These are phyloP conservation scores for Sinocyclocheilus anophthalmus DNA, from an alignment of 2,113 vertebrate genomes.

Conservation along the genomic window DNA sequence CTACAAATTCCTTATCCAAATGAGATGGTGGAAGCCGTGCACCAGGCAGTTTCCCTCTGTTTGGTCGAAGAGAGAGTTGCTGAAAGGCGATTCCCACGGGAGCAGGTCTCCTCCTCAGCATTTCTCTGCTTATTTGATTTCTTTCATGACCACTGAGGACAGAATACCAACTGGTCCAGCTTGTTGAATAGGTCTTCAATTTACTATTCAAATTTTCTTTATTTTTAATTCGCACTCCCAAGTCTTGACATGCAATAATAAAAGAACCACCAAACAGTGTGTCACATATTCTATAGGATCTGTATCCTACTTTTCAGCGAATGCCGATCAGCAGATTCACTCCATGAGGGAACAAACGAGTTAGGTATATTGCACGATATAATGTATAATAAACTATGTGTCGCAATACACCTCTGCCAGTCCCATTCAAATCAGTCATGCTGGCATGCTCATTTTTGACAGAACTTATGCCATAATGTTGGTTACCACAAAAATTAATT, in stretches of 20 bases:
- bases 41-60: no score
- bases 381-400: neutral
- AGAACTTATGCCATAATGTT: neutral
- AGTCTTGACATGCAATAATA: neutral
- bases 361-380: neutral
- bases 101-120: no score
- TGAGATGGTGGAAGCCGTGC: neutral
- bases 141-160: no score
- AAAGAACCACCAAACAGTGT: neutral
- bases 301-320: neutral
- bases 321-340: neutral
- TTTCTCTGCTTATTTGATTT: no score
- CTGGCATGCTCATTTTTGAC: neutral
- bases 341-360: neutral
- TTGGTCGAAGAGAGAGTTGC: no score
- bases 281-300: neutral
- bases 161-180: no score
- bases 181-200: neutral
- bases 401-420: neutral
- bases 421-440: neutral
- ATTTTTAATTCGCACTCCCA: neutral
- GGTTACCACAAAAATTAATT: neutral
- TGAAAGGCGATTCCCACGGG: no score
- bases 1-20: slow-evolving; percentile 18
- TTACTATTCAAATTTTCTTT: slow-evolving; percentile 14